These are phyloP conservation scores for Gortyna flavago DNA, from an alignment of 2,888 invertebrate species.

Conservation along the genomic window DNA sequence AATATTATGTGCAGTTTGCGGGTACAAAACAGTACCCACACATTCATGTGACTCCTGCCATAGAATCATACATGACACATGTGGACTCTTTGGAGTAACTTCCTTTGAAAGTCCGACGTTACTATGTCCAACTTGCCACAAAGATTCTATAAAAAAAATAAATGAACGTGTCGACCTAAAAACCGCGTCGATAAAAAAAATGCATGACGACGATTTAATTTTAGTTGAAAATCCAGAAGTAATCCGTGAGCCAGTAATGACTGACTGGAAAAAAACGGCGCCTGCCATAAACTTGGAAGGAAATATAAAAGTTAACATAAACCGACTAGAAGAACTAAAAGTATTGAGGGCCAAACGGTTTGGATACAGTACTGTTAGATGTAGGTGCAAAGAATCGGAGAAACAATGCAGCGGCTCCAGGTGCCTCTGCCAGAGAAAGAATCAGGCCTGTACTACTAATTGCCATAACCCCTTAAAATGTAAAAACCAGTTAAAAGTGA, in stretches of 20 bases:
- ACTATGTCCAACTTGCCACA: constrained; percentile 15
- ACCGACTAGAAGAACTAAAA: background rate
- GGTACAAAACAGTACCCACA: background rate
- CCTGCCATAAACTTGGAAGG: background rate
- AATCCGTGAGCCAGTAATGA: background rate
- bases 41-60: constrained; percentile 17
- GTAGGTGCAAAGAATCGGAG: constrained; percentile 9
- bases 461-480: constrained; percentile 18
- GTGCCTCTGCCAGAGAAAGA: constrained; percentile 12
- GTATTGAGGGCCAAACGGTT: background rate
- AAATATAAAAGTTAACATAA: background rate
- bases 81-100: constrained; percentile 6
- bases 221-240: background rate
- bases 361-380: constrained; percentile 1
- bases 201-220: background rate
- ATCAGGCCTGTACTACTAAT: constrained; percentile 8
- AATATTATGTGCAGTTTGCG: constrained; percentile 16
- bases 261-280: background rate
- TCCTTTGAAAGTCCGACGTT: background rate
- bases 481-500: constrained; percentile 8
- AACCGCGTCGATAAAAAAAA: background rate
- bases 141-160: background rate
- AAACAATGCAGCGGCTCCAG: background rate
- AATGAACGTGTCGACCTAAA: background rate
- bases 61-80: constrained; percentile 15